phyloP scores from a whole-genome alignment of 2,113 vertebrate genomes.

The Vicugna pacos region DNA sequence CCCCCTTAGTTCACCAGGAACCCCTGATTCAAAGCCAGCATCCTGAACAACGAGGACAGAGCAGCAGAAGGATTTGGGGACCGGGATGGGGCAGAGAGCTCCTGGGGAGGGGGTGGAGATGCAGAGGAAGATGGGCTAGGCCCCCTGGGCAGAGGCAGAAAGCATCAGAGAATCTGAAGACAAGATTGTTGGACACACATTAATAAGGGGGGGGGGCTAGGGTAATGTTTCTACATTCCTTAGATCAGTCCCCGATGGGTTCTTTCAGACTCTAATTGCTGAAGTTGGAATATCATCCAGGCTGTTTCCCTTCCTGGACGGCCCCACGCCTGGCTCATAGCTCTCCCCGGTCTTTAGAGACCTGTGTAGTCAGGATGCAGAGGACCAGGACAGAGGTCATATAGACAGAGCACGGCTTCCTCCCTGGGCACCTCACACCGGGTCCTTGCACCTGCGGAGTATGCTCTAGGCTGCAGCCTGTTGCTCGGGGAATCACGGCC shows the following conservation, averaged over 20 bases:
- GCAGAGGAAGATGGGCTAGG: neutral
- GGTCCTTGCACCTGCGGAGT: neutral
- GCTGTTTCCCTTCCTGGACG: neutral
- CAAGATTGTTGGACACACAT: neutral
- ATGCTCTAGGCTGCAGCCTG: neutral
- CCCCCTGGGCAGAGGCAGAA: neutral
- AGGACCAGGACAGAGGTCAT: neutral
- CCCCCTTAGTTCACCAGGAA: neutral
- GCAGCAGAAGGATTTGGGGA: neutral
- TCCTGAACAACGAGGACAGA: neutral
- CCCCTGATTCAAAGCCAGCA: conserved; percentile 9
- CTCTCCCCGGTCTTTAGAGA: neutral
- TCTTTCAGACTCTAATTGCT: neutral
- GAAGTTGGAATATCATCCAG: neutral
- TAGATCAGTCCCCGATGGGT: neutral
- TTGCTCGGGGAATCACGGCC: conserved; percentile 30
- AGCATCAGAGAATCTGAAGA: neutral
- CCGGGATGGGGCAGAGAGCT: neutral
- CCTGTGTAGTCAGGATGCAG: neutral
- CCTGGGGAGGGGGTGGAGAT: neutral
- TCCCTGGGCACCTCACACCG: neutral
- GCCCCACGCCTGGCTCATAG: neutral
- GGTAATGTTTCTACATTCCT: neutral
- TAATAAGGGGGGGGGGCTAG: neutral
- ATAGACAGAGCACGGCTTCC: fast-evolving